A percentile compares a stretch with the other conserved stretches of the same genome.
Evolutionary conservation across 2,888 invertebrate species (phyloP).

Genomic region (Stenchaetothrips biformis): DNA sequence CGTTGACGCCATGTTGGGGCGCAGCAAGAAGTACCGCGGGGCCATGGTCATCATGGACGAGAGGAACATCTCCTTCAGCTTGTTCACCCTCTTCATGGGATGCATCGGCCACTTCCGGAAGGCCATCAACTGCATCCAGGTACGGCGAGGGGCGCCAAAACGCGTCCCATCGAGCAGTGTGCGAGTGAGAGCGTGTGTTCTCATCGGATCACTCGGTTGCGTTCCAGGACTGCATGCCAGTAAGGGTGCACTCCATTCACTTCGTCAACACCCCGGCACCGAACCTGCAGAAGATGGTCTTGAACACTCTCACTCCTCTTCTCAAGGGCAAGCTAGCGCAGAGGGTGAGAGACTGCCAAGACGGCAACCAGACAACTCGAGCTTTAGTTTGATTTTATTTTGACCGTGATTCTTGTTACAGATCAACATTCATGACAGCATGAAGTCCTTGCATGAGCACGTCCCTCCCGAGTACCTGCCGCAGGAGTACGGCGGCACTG

Average conservation of each 20-base stretch:
- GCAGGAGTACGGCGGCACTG: neutral
- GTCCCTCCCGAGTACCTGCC: neutral
- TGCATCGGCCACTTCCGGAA: neutral
- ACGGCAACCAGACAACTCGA: neutral
- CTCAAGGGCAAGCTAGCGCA: neutral
- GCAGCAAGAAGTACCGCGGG: neutral
- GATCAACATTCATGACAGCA: neutral
- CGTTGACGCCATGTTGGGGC: neutral
- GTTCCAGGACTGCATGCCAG: neutral
- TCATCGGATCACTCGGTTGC: no score
- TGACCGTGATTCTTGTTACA: neutral
- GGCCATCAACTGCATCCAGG: neutral
- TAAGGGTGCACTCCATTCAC: neutral
- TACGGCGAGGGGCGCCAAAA: neutral
- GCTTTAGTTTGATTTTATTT: neutral
- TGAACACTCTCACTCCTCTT: neutral
- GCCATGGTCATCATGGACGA: neutral
- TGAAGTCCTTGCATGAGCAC: neutral
- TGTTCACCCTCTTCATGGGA: neutral
- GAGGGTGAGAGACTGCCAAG: neutral
- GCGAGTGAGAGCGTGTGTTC: no score
- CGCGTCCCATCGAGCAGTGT: no score
- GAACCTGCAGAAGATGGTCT: neutral
- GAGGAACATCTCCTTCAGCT: neutral
- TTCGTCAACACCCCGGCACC: neutral